These are phyloP conservation scores for Ctenicera cuprea DNA, from an alignment of 2,888 invertebrate genomes.

Conservation along the genomic window DNA sequence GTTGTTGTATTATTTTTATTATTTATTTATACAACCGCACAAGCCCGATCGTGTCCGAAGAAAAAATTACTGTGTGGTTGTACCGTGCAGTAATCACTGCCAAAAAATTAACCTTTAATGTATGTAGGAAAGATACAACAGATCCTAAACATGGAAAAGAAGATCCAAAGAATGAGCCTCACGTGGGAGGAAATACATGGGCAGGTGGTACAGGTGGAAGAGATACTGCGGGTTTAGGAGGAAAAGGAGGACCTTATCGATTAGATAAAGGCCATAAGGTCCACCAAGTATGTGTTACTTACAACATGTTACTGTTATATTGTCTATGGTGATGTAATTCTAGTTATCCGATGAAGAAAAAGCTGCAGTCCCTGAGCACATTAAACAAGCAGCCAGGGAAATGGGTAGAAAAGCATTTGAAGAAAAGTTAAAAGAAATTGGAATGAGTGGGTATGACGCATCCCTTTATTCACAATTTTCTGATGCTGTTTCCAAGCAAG, in stretches of 20 bases:
- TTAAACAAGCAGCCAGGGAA: slow-evolving; percentile 91
- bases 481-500: slow-evolving; percentile 85
- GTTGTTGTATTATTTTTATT: no score
- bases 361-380: slow-evolving; percentile 91
- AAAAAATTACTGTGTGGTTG: no score
- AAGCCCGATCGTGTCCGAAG: no score
- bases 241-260: slow-evolving; percentile 96
- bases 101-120: no score
- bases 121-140: slow-evolving; percentile 75
- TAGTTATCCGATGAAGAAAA: slow-evolving; percentile 92
- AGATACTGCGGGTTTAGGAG: slow-evolving; percentile 96
- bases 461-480: slow-evolving; percentile 89
- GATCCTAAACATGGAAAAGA: slow-evolving; percentile 95
- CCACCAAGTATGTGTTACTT: slow-evolving; percentile 80
- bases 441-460: slow-evolving; percentile 96
- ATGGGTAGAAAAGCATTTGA: slow-evolving; percentile 94
- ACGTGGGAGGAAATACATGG: slow-evolving; percentile 98
- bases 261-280: slow-evolving; percentile 95
- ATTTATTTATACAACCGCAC: no score
- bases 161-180: slow-evolving; percentile 92
- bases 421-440: slow-evolving; percentile 90
- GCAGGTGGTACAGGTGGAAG: slow-evolving; percentile 96
- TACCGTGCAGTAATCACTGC: no score
- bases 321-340: slow-evolving; percentile 43
- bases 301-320: no score